Conservation (phyloP, 1,140 invertebrate species). For the Drosophila fuyamai region DNA sequence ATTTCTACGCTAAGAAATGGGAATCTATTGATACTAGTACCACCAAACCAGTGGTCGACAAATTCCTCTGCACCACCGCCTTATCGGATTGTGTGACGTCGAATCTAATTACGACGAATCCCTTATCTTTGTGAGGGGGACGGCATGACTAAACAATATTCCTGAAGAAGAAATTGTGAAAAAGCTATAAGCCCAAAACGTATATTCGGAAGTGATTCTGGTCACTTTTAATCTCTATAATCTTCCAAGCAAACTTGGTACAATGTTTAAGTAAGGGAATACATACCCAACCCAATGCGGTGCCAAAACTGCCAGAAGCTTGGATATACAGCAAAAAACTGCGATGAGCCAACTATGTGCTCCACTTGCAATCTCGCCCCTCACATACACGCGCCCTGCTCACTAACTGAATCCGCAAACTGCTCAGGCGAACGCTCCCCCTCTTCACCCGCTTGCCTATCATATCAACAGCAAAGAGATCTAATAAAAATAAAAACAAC, state of each 20-base stretch:
- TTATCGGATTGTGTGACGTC: conserved; percentile 20
- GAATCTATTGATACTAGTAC: conserved; percentile 11
- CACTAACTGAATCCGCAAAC: neutral
- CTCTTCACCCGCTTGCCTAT: neutral
- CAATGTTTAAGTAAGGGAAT: too few species aligned
- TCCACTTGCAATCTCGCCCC: too few species aligned
- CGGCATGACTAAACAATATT: conserved; percentile 22
- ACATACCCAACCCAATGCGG: too few species aligned
- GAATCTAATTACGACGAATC: conserved; percentile 19
- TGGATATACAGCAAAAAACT: too few species aligned
- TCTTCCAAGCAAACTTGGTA: too few species aligned
- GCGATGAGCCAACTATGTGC: too few species aligned
- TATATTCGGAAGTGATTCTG: conserved; percentile 9
- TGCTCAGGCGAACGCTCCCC: neutral
- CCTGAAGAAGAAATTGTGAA: conserved; percentile 29
- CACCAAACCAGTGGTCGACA: neutral
- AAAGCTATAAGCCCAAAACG: conserved; percentile 26
- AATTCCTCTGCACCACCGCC: neutral
- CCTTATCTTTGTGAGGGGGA: conserved; percentile 18
- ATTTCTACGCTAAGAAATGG: conserved; percentile 15
- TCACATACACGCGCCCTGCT: neutral
- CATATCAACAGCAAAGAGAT: neutral
- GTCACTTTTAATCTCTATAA: neutral
- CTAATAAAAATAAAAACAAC: neutral
- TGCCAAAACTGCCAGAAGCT: too few species aligned